phyloP scores from a whole-genome alignment of 2,797 vertebrate genomes.

The Hyperoplus lanceolatus region DNA sequence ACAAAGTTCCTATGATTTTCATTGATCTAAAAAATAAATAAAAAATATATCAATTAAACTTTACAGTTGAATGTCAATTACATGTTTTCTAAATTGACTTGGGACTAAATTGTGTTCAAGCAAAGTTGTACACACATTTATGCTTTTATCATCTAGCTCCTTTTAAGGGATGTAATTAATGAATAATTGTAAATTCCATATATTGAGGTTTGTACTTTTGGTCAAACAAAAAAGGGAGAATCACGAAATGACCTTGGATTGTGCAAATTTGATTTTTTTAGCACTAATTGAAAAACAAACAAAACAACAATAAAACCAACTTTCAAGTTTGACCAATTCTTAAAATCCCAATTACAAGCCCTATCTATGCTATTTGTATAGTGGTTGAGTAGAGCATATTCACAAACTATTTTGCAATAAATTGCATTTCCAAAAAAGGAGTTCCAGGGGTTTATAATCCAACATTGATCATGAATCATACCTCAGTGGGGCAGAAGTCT shows the following conservation, averaged over 20 bases:
- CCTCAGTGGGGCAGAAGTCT: constrained; percentile 89
- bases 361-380: neutral
- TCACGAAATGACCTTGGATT: neutral
- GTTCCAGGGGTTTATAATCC: neutral
- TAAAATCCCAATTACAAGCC: neutral
- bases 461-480: constrained; percentile 67
- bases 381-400: neutral
- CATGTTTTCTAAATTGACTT: neutral
- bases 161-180: too few species aligned
- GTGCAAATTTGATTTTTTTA: neutral
- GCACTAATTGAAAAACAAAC: neutral
- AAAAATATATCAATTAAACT: neutral
- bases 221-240: neutral
- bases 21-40: neutral
- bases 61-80: neutral
- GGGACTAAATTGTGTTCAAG: neutral
- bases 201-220: neutral
- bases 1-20: too few species aligned
- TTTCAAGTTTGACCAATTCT: neutral
- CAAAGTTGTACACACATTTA: neutral
- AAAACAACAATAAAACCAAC: neutral
- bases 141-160: neutral
- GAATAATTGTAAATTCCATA: neutral
- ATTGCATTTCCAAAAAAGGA: neutral
- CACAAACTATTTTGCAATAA: neutral